Evolutionary conservation across 1,140 invertebrate genomes (phyloP), one percentile per base, ranked within the genome.

Genomic region (Drosophila navojoa): DNA sequence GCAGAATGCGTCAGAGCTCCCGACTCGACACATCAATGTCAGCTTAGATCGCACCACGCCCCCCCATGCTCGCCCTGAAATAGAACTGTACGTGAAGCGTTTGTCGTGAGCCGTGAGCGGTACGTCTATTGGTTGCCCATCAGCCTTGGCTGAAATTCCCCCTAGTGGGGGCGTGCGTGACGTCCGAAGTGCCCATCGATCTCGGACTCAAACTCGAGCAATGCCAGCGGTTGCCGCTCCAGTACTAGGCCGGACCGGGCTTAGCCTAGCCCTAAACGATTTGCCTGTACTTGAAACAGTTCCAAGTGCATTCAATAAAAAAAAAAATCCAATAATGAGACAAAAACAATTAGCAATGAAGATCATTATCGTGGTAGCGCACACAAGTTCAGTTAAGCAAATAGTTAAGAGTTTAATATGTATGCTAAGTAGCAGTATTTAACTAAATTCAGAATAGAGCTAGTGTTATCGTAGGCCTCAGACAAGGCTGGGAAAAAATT

Each of bases 111-210:
- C 77, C 63, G 40, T 15, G 35, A 49, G 45, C 62, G 45, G 9
- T 78, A 82, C 79, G 79, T 82, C 75, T 47, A 25, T 38, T 58
- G 61, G 60, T 63, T 81, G 61, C 40, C 73, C 54, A 66, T 77
- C 64, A 50, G 16, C 60, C 60, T 55, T 53, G 52, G 19, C 49
- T 16, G 6, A 5, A 16, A 5, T 13, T 35, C n/a, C 40, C 50
- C 47, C 25, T 68, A 45, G 52, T 68, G 55, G 52, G 64, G 64
- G 64, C 54, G 54, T 58, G 63, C 62, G 62, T 66, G 63, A 57
- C 63, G 45, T 32, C 38, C 16, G 45, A 19, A 59, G 25, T 44
- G 38, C 59, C 16, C 55, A n/a, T n/a, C n/a, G n/a, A n/a, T n/a
- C n/a, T 2, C 19, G 19, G 3, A 22, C 19, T 22, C 52, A 25